These are phyloP conservation scores for Dusona sp. DNA, from an alignment of 2,888 invertebrate species.

Conservation along the genomic window DNA sequence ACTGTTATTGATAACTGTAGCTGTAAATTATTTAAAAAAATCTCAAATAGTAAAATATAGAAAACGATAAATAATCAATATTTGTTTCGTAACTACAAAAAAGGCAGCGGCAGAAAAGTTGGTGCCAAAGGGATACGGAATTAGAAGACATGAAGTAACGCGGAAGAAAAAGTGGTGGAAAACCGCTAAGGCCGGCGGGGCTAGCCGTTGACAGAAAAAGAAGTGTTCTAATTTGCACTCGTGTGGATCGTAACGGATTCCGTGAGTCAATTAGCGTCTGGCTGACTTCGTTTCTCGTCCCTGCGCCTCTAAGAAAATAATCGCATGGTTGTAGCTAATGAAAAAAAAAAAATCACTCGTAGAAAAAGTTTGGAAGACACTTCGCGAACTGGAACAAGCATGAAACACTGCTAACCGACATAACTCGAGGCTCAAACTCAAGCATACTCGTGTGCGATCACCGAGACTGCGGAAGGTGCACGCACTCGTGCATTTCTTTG, in stretches of 20 bases:
- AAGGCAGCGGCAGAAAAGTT: background rate
- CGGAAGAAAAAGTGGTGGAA: background rate
- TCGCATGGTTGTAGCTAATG: background rate
- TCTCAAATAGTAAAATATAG: background rate
- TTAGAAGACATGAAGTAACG: background rate
- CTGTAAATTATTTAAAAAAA: background rate
- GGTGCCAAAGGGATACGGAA: background rate
- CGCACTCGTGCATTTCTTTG: conserved; percentile 52
- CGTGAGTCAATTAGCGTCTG: conserved; percentile 55
- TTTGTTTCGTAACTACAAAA: background rate
- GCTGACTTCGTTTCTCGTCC: conserved; percentile 37
- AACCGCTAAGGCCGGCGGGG: conserved; percentile 8
- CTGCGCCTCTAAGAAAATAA: conserved; percentile 22
- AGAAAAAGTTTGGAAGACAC: conserved; percentile 48
- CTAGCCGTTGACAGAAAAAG: conserved; percentile 41
- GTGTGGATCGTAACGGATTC: conserved; percentile 59
- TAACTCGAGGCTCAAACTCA: conserved; percentile 52
- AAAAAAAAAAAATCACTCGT: conserved; percentile 20
- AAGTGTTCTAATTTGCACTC: conserved; percentile 61
- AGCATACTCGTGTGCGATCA: conserved; percentile 58
- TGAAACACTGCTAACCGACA: conserved; percentile 63
- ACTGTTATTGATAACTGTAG: background rate
- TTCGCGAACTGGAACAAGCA: conserved; percentile 61
- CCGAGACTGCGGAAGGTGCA: conserved; percentile 57
- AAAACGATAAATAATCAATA: background rate